phyloP scores from a whole-genome alignment of 2,888 invertebrate species.

The Eilema griseolum region DNA sequence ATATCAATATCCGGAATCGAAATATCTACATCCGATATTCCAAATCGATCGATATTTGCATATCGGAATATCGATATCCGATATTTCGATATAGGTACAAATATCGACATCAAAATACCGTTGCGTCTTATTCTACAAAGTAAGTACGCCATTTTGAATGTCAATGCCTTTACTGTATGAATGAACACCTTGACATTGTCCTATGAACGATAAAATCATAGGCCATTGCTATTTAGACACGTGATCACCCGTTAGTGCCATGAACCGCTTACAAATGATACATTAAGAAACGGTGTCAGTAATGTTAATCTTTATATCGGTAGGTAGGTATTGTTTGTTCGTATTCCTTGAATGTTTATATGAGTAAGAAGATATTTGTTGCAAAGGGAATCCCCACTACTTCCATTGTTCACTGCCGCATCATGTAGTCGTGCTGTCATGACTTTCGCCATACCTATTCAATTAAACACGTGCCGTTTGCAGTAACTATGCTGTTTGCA shows the following conservation, averaged over 20 bases:
- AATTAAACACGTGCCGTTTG: background rate
- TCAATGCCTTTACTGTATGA: constrained; percentile 33
- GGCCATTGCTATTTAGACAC: constrained; percentile 25
- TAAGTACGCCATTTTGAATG: constrained; percentile 39
- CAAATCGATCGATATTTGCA: too few relatives aligned
- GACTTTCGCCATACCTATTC: background rate
- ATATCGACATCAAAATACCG: background rate
- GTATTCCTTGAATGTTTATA: constrained; percentile 3
- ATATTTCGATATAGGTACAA: too few relatives aligned
- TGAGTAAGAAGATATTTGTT: background rate
- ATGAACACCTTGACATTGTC: constrained; percentile 48
- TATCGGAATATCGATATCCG: too few relatives aligned
- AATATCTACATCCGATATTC: too few relatives aligned
- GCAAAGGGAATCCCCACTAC: background rate
- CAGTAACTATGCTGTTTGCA: background rate
- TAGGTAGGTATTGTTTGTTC: background rate
- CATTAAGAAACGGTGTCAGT: constrained; percentile 7
- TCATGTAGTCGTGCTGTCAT: background rate
- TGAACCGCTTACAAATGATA: constrained; percentile 11
- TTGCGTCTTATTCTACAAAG: background rate
- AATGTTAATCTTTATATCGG: background rate
- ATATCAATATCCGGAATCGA: too few relatives aligned
- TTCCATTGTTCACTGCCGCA: background rate
- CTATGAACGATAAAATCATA: constrained; percentile 30
- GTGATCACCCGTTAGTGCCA: constrained; percentile 34